Conservation (phyloP, 2,113 vertebrate genomes). For the Hippocampus abdominalis region DNA sequence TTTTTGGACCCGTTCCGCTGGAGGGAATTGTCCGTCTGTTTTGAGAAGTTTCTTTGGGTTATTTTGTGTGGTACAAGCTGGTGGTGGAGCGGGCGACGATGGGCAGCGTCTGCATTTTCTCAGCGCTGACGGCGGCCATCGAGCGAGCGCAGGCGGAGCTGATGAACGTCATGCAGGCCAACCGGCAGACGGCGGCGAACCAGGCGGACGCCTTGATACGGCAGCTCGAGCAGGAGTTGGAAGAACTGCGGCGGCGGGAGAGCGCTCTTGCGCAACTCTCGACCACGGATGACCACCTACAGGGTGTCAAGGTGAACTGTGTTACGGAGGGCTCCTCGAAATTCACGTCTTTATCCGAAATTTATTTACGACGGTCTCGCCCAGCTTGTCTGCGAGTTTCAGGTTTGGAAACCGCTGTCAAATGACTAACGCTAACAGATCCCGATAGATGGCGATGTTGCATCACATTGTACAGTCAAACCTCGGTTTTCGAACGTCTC, state of each 20-base stretch:
- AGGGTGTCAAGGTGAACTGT: slow-evolving; percentile 56
- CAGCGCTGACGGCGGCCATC: slow-evolving; percentile 44
- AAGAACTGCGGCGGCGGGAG: slow-evolving; percentile 52
- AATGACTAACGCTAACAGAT: no score
- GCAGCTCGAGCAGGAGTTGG: slow-evolving; percentile 65
- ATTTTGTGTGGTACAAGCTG: slow-evolving; percentile 27
- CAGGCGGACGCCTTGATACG: slow-evolving; percentile 53
- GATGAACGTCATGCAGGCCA: slow-evolving; percentile 61
- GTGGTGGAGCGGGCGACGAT: slow-evolving; percentile 49
- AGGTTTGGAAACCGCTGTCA: no score
- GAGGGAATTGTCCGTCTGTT: neutral
- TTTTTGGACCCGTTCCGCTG: neutral
- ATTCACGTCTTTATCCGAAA: no score
- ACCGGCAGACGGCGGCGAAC: slow-evolving; percentile 34
- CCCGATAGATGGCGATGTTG: no score
- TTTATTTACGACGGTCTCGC: no score
- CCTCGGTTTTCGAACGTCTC: no score
- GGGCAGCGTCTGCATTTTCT: slow-evolving; percentile 49
- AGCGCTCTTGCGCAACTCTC: slow-evolving; percentile 43
- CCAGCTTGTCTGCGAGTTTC: no score
- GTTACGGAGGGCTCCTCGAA: neutral
- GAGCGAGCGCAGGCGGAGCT: slow-evolving; percentile 60
- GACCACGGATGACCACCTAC: slow-evolving; percentile 47
- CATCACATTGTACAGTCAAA: no score
- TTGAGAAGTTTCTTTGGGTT: neutral